These are phyloP conservation scores for Pandion haliaetus DNA, from an alignment of 2,113 vertebrate species.

Conservation along the genomic window DNA sequence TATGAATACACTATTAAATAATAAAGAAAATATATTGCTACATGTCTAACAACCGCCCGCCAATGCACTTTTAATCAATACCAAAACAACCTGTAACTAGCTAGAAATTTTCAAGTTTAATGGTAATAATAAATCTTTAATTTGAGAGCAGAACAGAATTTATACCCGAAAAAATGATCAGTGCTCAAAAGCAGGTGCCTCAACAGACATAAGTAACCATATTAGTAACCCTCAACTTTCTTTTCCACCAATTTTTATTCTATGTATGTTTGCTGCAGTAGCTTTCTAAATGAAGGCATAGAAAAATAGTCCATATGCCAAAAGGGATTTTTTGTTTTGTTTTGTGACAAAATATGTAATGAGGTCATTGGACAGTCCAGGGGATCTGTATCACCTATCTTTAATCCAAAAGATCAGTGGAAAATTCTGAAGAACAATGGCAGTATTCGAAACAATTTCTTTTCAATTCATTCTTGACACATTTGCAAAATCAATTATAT, in stretches of 20 bases:
- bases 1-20: not conserved
- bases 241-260: not conserved
- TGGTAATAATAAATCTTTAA: not conserved
- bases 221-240: not conserved
- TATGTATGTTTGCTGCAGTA: not conserved
- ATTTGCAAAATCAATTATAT: not conserved
- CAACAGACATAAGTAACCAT: not conserved
- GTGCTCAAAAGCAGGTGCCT: not conserved
- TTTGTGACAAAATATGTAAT: not conserved
- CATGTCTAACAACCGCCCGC: not conserved
- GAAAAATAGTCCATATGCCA: not conserved
- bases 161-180: not conserved
- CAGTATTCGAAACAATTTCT: not conserved
- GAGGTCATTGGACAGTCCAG: not conserved
- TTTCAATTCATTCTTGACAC: not conserved
- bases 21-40: not conserved
- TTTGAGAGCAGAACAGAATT: not conserved
- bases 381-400: not conserved
- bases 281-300: not conserved
- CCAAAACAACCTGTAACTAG: not conserved
- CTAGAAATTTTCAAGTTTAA: not conserved
- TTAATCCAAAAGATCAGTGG: not conserved
- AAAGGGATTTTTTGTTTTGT: rapidly evolving
- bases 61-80: not conserved
- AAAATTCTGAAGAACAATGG: not conserved